These are phyloP conservation scores for Nymphalis io DNA, from an alignment of 1,140 invertebrate genomes.

Conservation along the genomic window DNA sequence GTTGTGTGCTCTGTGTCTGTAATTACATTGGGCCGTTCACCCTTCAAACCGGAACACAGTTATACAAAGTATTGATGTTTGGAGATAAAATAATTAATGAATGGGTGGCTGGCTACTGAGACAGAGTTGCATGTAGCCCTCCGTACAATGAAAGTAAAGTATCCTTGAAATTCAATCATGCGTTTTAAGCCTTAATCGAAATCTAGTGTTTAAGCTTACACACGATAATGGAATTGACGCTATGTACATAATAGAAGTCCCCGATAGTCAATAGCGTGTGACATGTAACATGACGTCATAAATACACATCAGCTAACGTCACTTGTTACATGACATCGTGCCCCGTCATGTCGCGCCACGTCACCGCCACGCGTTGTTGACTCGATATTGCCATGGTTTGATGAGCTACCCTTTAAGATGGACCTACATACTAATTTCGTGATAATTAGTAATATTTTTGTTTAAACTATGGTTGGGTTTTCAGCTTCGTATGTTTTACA, in stretches of 20 bases:
- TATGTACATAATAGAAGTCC: slow-evolving; percentile 27
- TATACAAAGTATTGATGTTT: too few relatives aligned
- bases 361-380: slow-evolving; percentile 39
- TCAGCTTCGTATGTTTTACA: too few relatives aligned
- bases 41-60: too few relatives aligned
- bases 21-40: too few relatives aligned
- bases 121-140: too few relatives aligned
- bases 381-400: slow-evolving; percentile 31
- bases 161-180: too few relatives aligned
- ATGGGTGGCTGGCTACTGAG: too few relatives aligned
- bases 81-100: too few relatives aligned
- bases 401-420: neutral
- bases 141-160: too few relatives aligned
- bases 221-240: slow-evolving; percentile 22
- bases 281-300: slow-evolving; percentile 53
- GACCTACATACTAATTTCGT: neutral
- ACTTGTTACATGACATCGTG: slow-evolving; percentile 39
- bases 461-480: too few relatives aligned
- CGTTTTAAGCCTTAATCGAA: neutral
- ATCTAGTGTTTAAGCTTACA: neutral
- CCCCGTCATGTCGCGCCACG: slow-evolving; percentile 30
- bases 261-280: slow-evolving; percentile 41
- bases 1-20: too few relatives aligned
- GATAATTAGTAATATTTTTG: too few relatives aligned
- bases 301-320: slow-evolving; percentile 47